phyloP scores from a whole-genome alignment of 2,797 vertebrate species.

The Hippopotamyrus pictus region DNA sequence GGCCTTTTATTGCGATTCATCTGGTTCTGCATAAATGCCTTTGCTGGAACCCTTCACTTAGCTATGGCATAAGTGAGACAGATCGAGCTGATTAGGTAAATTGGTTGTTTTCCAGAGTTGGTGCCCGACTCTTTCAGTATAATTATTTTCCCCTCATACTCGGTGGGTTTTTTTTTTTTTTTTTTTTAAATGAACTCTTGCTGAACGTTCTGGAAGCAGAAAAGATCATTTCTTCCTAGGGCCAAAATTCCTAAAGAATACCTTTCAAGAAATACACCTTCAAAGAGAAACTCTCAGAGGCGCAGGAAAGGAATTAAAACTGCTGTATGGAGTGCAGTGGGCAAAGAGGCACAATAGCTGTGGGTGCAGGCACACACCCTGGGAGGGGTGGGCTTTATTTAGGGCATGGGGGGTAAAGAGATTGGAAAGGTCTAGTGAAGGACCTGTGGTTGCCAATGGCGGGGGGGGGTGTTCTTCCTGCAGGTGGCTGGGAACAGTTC shows the following conservation, averaged over 20 bases:
- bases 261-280: not conserved
- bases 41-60: not conserved
- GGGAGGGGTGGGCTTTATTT: not conserved
- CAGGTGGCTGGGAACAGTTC: not conserved
- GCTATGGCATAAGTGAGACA: not conserved
- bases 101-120: not conserved
- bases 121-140: not conserved
- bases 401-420: not conserved
- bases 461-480: not conserved
- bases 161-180: not conserved
- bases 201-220: not conserved
- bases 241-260: not conserved
- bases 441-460: not conserved
- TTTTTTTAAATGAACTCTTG: not conserved
- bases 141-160: not conserved
- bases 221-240: not conserved
- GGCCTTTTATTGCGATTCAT: not conserved
- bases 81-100: not conserved
- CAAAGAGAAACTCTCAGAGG: not conserved
- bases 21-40: not conserved
- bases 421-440: not conserved
- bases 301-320: not conserved
- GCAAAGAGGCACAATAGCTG: not conserved
- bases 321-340: not conserved
- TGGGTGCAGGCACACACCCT: not conserved